Base-by-base conservation (phyloP, 2,888 invertebrate species). In the Orthosia incerta region DNA sequence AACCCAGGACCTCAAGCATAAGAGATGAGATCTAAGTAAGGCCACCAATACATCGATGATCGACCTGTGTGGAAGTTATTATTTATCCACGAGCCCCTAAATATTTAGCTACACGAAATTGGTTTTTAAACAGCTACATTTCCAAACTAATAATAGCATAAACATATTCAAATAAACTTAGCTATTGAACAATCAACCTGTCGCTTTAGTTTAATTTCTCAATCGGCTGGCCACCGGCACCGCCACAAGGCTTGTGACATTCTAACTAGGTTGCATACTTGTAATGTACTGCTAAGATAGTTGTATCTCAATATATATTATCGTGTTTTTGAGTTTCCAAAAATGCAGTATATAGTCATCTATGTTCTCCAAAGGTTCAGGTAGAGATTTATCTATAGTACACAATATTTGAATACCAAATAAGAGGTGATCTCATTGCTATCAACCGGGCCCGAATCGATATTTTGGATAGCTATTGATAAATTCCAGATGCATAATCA, bases 141-240 rank as follows among this genome's bases (percentile, higher is more conserved):
- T n/a, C n/a, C 3, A 46, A 15, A 11, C 4, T 9, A 78, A 26
- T 56, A 61, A 26, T 9, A 62, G 7, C 18, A 23, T n/a, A 26
- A 63, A 67, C 11, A 48, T 51, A 46, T 55, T 39, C 4, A 64
- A 56, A 48, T 71, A 20, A 4, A 68, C 56, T 62, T 16, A 61
- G 68, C 46, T 55, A 70, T 71, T 74, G 65, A 67, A 71, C 84
- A 71, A 74, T 56, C 56, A 46, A 74, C 71, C 74, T 84, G 64
- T 69, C 61, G 16, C 66, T 70, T 53, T 64, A 56, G 48, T 76
- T 67, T 67, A 13, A 72, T 83, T 74, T 72, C 74, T 74, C 67
- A 82, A 82, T 72, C 46, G 53, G 4, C 60, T 39, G 9, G 65
- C 65, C 55, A 55, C 55, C 23, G 55, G 39, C 39, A 39, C 55